Conservation (phyloP, 2,797 vertebrate species). For the Florisuga fusca region DNA sequence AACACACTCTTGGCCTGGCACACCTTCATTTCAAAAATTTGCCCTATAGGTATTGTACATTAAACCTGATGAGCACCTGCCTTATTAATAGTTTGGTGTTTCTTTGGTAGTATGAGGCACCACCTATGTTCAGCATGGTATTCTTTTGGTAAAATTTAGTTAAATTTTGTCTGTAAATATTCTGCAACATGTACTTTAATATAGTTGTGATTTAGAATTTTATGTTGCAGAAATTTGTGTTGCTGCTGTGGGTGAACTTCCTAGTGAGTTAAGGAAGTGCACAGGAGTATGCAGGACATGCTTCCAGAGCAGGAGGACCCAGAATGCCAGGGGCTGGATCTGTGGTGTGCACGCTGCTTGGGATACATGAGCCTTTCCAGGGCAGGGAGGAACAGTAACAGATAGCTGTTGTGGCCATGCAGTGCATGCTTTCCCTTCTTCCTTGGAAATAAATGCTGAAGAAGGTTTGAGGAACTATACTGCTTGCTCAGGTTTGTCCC, state of each 20-base stretch:
- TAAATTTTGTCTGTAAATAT: not conserved
- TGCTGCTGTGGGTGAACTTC: not conserved
- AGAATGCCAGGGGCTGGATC: not conserved
- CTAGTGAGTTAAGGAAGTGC: not conserved
- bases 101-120: not conserved
- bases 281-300: not conserved
- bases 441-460: not conserved
- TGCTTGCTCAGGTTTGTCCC: not conserved
- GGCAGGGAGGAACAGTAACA: not conserved
- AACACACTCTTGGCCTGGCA: not conserved
- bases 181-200: not conserved
- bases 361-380: not conserved
- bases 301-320: not conserved
- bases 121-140: not conserved
- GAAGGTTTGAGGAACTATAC: not conserved
- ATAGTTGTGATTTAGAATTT: not conserved
- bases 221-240: fast-evolving
- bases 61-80: not conserved
- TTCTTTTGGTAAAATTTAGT: not conserved
- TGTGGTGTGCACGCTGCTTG: fast-evolving
- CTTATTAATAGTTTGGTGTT: not conserved
- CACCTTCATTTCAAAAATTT: not conserved
- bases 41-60: not conserved
- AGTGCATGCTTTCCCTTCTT: not conserved
- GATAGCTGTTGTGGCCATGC: not conserved